These are phyloP conservation scores for Bolinopsis microptera DNA, from an alignment of 37 sponge, comb jelly and placozoan genomes.

Conservation along the genomic window DNA sequence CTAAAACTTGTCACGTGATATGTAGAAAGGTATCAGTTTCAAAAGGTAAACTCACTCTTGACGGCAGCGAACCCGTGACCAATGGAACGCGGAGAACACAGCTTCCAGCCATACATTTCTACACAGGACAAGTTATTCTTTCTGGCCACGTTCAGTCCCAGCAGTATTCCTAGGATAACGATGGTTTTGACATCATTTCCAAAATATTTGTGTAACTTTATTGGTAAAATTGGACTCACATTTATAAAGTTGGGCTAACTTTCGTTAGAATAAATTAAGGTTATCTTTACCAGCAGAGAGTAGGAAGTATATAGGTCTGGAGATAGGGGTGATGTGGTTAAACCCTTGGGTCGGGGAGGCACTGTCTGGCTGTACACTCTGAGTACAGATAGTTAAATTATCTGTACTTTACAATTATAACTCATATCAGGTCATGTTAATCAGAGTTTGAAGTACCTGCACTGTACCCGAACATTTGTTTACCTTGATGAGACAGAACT, in stretches of 20 bases:
- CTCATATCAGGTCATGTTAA: background rate
- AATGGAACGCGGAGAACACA: background rate
- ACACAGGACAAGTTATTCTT: background rate
- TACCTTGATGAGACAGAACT: constrained; percentile 87
- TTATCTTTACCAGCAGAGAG: constrained; percentile 70
- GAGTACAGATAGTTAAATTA: background rate
- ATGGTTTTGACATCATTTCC: too few species aligned
- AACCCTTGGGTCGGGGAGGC: constrained; percentile 84
- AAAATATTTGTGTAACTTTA: too few species aligned
- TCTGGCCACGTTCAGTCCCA: constrained; percentile 4
- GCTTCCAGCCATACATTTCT: background rate
- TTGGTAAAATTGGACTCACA: too few species aligned
- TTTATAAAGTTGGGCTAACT: too few species aligned
- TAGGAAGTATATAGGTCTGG: constrained; percentile 77
- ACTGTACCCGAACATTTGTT: too few species aligned
- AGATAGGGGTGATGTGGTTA: constrained; percentile 74
- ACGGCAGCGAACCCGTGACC: background rate
- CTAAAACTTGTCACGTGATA: too few species aligned
- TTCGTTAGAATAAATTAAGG: too few species aligned
- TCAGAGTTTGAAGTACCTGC: background rate
- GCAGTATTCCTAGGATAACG: background rate
- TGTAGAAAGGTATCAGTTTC: too few species aligned
- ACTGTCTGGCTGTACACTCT: constrained; percentile 82
- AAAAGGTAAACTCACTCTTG: background rate
- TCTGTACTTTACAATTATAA: background rate